Evolutionary conservation across 2,888 invertebrate genomes (phyloP).

Genomic region (Morinoia aosen): DNA sequence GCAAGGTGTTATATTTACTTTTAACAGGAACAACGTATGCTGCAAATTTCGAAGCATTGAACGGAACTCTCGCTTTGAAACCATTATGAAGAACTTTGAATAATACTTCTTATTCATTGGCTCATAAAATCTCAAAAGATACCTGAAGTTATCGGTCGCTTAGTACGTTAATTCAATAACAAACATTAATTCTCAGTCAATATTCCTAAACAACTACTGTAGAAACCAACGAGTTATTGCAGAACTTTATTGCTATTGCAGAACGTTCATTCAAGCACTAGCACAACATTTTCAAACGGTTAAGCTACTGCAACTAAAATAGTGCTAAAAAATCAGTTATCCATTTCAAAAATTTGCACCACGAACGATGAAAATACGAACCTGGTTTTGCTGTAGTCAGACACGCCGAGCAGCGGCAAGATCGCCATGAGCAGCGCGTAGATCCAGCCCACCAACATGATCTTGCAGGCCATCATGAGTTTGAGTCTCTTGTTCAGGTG

Average conservation of each 20-base stretch:
- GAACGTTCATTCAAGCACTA: background rate
- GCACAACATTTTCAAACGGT: background rate
- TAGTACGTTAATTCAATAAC: background rate
- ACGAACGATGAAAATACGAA: conserved; percentile 69
- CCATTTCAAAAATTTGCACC: background rate
- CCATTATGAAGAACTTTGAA: too few relatives aligned
- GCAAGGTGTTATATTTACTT: too few relatives aligned
- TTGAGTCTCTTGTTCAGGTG: conserved; percentile 85
- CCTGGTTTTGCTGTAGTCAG: conserved; percentile 89
- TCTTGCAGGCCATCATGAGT: conserved; percentile 79
- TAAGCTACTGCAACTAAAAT: background rate
- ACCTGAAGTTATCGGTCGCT: background rate
- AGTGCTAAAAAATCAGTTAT: background rate
- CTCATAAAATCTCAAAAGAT: background rate
- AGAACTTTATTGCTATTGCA: background rate
- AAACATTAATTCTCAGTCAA: background rate
- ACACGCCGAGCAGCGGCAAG: conserved; percentile 85
- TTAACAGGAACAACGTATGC: background rate
- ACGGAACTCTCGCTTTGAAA: background rate
- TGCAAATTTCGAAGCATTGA: background rate
- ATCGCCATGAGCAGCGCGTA: conserved; percentile 84
- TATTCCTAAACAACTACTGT: background rate
- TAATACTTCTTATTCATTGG: background rate
- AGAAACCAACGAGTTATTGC: background rate
- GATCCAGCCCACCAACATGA: conserved; percentile 85